phyloP scores from a whole-genome alignment of 2,113 vertebrate genomes.

The Prionailurus bengalensis region DNA sequence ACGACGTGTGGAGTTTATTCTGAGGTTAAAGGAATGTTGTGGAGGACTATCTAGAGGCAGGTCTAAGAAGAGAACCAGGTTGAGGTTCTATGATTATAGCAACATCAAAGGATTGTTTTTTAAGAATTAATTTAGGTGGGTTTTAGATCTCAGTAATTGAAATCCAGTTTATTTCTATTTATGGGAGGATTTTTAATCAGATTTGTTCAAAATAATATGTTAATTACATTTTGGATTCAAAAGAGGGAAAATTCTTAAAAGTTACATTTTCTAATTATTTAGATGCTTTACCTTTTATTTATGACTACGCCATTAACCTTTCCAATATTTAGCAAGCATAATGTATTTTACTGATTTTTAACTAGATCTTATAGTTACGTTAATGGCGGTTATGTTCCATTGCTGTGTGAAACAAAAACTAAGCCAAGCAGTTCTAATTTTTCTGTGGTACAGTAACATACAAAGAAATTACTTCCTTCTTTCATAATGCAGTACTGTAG shows the following conservation, averaged over 20 bases:
- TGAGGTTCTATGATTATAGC: background rate
- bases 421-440: background rate
- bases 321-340: conserved; percentile 35
- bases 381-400: background rate
- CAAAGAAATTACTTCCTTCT: background rate
- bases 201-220: background rate
- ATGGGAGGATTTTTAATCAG: background rate
- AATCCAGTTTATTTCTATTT: conserved; percentile 45
- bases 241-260: conserved; percentile 20
- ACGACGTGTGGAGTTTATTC: background rate
- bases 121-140: conserved; percentile 30
- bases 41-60: background rate
- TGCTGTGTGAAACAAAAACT: conserved; percentile 21
- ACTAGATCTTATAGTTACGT: conserved; percentile 15
- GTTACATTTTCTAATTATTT: background rate
- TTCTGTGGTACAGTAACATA: background rate
- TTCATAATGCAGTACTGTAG: background rate
- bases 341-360: background rate
- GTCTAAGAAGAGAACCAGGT: background rate
- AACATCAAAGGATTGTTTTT: background rate
- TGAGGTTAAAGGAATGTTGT: background rate
- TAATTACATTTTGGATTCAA: conserved; percentile 43
- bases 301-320: background rate
- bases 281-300: conserved; percentile 12
- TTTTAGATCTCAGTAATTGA: conserved; percentile 46